phyloP scores from a whole-genome alignment of 2,113 vertebrate species.

The Oreocharis arfaki region DNA sequence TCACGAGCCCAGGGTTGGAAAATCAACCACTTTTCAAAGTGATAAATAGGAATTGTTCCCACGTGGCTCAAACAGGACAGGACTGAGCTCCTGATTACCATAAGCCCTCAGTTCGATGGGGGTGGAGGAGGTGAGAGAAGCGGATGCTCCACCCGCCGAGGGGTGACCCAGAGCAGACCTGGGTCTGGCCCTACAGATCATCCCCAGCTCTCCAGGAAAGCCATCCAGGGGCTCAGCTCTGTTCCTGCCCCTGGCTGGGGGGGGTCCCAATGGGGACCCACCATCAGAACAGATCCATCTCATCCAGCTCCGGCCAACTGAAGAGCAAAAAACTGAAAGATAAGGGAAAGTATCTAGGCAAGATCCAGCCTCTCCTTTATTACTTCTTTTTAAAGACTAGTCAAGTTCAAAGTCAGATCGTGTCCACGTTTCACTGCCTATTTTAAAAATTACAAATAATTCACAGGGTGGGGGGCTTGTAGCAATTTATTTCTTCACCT shows the following conservation, averaged over 20 bases:
- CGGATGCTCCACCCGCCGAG: neutral
- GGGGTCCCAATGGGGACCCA: accelerated
- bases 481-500: slow-evolving; percentile 9
- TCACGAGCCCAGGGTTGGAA: neutral
- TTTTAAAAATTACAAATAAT: neutral
- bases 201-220: neutral
- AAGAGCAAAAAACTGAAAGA: neutral
- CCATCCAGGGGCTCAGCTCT: neutral
- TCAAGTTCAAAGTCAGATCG: neutral
- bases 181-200: neutral
- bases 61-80: neutral
- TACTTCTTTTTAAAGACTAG: neutral
- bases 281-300: neutral
- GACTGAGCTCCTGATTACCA: neutral
- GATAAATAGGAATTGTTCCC: slow-evolving; percentile 46
- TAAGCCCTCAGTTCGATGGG: neutral
- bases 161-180: neutral
- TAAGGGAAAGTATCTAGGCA: neutral
- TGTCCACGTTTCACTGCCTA: accelerated
- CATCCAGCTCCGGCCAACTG: neutral
- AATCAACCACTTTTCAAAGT: slow-evolving; percentile 19
- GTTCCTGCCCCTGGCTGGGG: accelerated
- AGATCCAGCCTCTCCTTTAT: neutral
- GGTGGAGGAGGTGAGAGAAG: neutral
- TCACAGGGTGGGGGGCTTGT: neutral